phyloP scores from a whole-genome alignment of 2,113 vertebrate genomes.

The Muscicapa adusta region DNA sequence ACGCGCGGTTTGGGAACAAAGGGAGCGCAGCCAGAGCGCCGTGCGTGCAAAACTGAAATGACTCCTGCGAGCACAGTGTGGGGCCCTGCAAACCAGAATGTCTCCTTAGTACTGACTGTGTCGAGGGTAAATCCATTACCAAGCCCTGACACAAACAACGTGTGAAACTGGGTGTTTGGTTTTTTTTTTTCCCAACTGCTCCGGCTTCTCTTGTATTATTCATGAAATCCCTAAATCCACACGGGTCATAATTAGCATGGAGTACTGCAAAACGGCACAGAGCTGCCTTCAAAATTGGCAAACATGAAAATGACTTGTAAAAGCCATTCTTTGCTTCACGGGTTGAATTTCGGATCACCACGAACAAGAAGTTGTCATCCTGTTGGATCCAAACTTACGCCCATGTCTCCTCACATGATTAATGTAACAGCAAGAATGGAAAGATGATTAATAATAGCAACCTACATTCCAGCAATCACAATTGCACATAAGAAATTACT shows the following conservation, averaged over 20 bases:
- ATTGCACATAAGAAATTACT: conserved; percentile 43
- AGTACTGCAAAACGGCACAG: conserved; percentile 29
- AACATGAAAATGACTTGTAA: conserved; percentile 29
- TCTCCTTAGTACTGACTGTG: conserved; percentile 32
- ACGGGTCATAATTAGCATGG: not conserved
- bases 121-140: conserved; percentile 10
- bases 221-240: conserved; percentile 20
- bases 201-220: not conserved
- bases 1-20: conserved; percentile 16
- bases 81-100: conserved; percentile 38
- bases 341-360: not conserved
- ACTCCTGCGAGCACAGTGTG: conserved; percentile 31
- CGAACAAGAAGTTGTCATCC: not conserved
- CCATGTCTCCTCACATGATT: conserved; percentile 1
- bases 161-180: not conserved
- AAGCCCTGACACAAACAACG: conserved; percentile 26
- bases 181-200: not conserved
- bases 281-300: conserved; percentile 3
- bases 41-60: not conserved
- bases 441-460: conserved; percentile 52
- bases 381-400: not conserved
- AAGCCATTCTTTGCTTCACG: not conserved
- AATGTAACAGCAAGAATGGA: conserved; percentile 11
- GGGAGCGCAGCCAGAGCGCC: not conserved
- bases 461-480: conserved; percentile 55